Conservation (phyloP, 2,113 vertebrate genomes). For the Perca schrenkii region DNA sequence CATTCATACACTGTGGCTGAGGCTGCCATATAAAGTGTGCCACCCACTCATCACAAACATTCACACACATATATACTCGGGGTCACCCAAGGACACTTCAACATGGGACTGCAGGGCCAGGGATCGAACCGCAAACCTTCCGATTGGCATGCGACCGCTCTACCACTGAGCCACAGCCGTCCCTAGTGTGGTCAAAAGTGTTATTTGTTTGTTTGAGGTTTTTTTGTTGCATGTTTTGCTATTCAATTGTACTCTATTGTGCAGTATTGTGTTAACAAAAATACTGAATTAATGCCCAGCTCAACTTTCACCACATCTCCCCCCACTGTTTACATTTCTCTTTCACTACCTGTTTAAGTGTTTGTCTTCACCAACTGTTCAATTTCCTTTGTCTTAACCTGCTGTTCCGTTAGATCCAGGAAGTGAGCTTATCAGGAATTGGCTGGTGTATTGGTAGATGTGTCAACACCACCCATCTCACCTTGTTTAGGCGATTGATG, state of each 20-base stretch:
- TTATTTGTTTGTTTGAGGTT: neutral
- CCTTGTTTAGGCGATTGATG: neutral
- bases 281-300: neutral
- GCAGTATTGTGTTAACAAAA: neutral
- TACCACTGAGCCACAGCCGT: too few relatives aligned
- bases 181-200: too few relatives aligned
- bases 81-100: too few relatives aligned
- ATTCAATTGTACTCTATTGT: neutral
- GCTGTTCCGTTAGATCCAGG: conserved; percentile 55
- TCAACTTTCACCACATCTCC: neutral
- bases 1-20: too few relatives aligned
- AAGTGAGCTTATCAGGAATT: conserved; percentile 5
- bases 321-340: conserved; percentile 28
- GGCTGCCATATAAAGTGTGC: too few relatives aligned
- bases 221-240: neutral
- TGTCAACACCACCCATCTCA: neutral
- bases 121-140: too few relatives aligned
- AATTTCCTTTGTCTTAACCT: conserved; percentile 42
- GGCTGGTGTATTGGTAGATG: neutral
- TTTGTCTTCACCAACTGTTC: conserved; percentile 32
- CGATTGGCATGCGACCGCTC: too few relatives aligned
- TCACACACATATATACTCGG: too few relatives aligned
- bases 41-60: too few relatives aligned
- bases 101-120: too few relatives aligned
- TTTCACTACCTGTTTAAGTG: neutral